A percentile compares a stretch with the other conserved stretches of the same genome.
Conservation (phyloP, 2,113 vertebrate genomes). For the Rhinolophus sinicus region DNA sequence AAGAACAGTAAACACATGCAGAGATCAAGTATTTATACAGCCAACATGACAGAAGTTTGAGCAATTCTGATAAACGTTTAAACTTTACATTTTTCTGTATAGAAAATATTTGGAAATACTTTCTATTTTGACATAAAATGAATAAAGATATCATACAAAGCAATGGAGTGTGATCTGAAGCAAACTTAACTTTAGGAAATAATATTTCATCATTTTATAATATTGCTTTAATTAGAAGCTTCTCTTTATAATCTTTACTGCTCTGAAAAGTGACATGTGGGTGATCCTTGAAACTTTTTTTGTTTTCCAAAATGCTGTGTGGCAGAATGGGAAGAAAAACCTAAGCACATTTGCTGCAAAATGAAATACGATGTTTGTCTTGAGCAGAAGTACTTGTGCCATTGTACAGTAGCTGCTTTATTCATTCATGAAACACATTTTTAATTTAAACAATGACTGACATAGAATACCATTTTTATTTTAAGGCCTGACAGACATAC, state of each 20-base stretch:
- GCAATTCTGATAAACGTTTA: background rate
- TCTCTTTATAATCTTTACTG: background rate
- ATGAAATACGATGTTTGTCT: background rate
- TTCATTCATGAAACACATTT: background rate
- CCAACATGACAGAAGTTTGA: background rate
- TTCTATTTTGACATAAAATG: background rate
- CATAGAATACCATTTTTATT: background rate
- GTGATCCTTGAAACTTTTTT: fast-evolving
- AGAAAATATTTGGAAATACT: background rate
- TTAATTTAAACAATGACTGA: background rate
- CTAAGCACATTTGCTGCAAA: background rate
- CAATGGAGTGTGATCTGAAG: background rate
- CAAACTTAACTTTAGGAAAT: background rate
- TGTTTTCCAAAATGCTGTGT: background rate
- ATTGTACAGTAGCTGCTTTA: background rate
- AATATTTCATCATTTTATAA: background rate
- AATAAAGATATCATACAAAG: background rate
- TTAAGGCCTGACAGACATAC: background rate
- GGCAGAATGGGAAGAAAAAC: background rate
- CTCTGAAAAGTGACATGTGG: background rate
- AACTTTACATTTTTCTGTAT: background rate
- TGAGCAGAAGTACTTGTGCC: background rate
- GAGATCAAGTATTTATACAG: background rate
- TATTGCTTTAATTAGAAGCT: background rate
- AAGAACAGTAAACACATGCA: background rate